These are phyloP conservation scores for Erythrocercus mccallii DNA, from an alignment of 2,113 vertebrate species.

Conservation along the genomic window DNA sequence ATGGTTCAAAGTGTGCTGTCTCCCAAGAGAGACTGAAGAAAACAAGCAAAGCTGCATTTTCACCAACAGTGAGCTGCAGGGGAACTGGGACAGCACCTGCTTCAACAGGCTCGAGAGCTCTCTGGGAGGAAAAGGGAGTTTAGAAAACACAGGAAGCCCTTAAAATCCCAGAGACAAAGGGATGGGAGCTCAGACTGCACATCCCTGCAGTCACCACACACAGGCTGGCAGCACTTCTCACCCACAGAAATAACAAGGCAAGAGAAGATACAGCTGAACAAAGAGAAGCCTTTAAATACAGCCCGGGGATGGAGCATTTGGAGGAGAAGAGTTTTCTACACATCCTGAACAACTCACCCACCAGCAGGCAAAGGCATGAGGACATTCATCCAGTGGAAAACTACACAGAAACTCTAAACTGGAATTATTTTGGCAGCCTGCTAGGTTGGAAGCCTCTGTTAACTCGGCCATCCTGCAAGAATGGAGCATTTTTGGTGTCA, in stretches of 20 bases:
- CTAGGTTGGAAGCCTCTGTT: accelerated
- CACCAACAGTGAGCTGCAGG: not conserved
- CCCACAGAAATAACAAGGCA: not conserved
- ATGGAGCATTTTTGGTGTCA: not conserved
- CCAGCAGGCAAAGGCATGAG: not conserved
- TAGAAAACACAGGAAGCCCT: not conserved
- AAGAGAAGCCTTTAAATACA: not conserved
- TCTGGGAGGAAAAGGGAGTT: not conserved
- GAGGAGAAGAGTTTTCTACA: not conserved
- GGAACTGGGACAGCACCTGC: not conserved
- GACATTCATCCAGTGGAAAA: not conserved
- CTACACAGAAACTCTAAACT: accelerated
- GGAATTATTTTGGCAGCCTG: not conserved
- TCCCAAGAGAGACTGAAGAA: not conserved
- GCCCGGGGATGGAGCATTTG: not conserved
- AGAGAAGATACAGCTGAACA: not conserved
- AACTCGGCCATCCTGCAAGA: not conserved
- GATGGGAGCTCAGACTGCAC: not conserved
- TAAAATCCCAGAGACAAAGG: not conserved
- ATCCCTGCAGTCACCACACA: not conserved
- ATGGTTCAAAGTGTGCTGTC: not conserved
- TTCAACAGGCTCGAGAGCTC: not conserved
- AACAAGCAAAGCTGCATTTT: not conserved
- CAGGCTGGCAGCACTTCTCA: not conserved
- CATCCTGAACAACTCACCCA: not conserved